Evolutionary conservation across 2,113 vertebrate species (phyloP), one percentile per base, ranked within the genome.

Genomic region (Copsychus sechellarum): DNA sequence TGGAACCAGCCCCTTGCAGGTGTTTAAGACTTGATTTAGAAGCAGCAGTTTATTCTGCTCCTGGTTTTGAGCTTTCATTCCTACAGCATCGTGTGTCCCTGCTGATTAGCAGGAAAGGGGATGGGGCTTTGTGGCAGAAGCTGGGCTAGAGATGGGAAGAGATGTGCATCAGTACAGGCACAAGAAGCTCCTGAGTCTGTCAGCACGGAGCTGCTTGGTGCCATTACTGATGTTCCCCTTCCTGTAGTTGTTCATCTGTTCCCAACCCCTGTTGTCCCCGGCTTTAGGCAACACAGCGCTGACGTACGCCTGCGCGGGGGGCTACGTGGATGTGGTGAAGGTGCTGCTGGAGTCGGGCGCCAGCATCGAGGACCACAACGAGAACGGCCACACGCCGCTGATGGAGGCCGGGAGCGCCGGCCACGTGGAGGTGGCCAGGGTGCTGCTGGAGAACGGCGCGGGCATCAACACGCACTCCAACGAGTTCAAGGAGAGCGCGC

Each of bases 401-500:
- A 99, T 99, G 99, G 99, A 99, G 91, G 99, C 99, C 2, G 99
- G 99, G 65, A 99, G 99, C 57, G 99, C 99, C 1, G 99, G 99
- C 57, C 99, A 99, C 1, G 99, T 99, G 83, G 99, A 99, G 47
- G 99, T 99, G 88, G 99, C 99, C 94, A 98, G 99, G 82, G 98
- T 99, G 92, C 99, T 99, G 66, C 95, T 99, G 90, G 99, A 99
- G 84, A 99, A 99, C 10, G 99, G 99, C 31, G 99, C 99, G 6
- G 99, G 99, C 96, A 99, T 99, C 92, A 99, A 99, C 89, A 99
- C 99, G 43, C 99, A 99, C 98, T 99, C 99, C 98, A 99, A 99
- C 57, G 99, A 99, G 92, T 99, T 99, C 97, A 99, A 99, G 96
- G 99, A 99, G 98, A 99, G 99, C 20, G 99, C 99, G 2, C 99